phyloP scores from a whole-genome alignment of 2,797 vertebrate genomes.

The Balearica regulorum region DNA sequence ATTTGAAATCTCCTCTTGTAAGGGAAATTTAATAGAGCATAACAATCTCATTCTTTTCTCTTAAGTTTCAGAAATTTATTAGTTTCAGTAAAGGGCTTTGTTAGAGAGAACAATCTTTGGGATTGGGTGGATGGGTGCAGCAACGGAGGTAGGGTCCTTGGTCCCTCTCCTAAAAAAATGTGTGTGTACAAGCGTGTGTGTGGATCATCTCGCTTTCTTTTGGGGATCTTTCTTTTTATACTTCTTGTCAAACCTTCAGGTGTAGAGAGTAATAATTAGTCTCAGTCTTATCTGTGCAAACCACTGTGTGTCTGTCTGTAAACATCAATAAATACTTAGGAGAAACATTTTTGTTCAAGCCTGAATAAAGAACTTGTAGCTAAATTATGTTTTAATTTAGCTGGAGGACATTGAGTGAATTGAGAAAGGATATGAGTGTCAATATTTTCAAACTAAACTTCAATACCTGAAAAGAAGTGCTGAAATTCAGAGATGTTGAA shows the following conservation, averaged over 20 bases:
- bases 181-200: background rate
- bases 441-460: background rate
- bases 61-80: background rate
- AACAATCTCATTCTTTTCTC: background rate
- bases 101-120: background rate
- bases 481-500: background rate
- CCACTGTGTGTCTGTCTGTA: background rate
- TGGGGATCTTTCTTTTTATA: background rate
- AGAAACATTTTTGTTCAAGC: background rate
- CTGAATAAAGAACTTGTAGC: background rate
- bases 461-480: background rate
- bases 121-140: background rate
- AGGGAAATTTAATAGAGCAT: background rate
- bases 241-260: background rate
- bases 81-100: background rate
- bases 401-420: background rate
- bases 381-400: background rate
- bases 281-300: background rate
- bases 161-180: background rate
- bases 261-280: background rate
- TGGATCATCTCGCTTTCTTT: background rate
- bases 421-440: background rate
- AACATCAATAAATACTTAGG: background rate
- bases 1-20: background rate
- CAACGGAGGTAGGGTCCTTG: background rate